Evolutionary conservation across 2,888 invertebrate genomes (phyloP), one percentile per base, ranked within the genome.

Genomic region (Silvanus unidentatus): DNA sequence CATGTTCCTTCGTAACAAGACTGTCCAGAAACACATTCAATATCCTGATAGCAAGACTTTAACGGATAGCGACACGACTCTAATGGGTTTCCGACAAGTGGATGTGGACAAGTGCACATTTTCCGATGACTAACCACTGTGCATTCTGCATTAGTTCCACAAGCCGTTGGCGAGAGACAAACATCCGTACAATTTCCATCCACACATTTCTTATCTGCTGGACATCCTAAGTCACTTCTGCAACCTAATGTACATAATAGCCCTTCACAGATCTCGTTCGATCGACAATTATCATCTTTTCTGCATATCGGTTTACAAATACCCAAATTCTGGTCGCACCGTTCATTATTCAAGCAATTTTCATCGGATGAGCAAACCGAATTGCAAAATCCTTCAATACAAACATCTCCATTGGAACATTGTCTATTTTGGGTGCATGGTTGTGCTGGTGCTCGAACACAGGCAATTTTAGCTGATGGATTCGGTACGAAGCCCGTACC

Each of bases 391-490:
- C 79, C 78, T 42, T 84, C 82, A 47, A 85, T 79, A 64, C 92
- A 92, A 43, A 84, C 78, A 66, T 81, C 79, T 8, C 86, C 86
- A 9, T 53, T 48, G 4, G 77, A 72, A 64, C 92, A 92, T 57
- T 88, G 87, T 42, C 86, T 78, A 59, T 90, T 90, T 58, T 82
- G 82, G 28, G 73, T 76, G 63, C 92, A 93, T n/a, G 79, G 76
- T 12, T 80, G 71, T 9, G 88, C 80, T 0, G 90, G 91, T 9
- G 87, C 78, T 58, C 93, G 77, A 1, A 91, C 84, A 62, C 94
- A 94, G 1, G 89, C 94, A 28, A 93, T 81, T 63, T 89, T 88
- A 1, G 93, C 86, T 1, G 89, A 86, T 39, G 92, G 92, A 68
- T 88, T 92, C 9, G 92, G 87, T 58, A 92, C 88, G 66, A 91